Percentiles rank a stretch among this genome's conserved stretches.
phyloP scores from a whole-genome alignment of 2,797 vertebrate genomes.

The Danio albolineatus region DNA sequence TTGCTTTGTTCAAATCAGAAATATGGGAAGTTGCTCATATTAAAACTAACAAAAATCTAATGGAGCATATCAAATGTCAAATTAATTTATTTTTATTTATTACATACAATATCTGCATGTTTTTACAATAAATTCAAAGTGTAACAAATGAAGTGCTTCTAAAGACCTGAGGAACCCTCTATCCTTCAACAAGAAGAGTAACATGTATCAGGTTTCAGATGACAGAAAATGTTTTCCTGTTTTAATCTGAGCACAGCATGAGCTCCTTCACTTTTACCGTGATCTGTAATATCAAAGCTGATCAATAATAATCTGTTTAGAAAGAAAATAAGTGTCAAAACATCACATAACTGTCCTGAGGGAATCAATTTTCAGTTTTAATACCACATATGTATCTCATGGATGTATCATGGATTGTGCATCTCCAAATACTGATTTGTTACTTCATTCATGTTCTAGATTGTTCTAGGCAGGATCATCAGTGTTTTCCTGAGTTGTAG shows the following conservation, averaged over 20 bases:
- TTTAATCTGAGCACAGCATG: not conserved
- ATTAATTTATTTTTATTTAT: no score
- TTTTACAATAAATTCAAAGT: not conserved
- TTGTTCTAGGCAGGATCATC: not conserved
- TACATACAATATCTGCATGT: no score
- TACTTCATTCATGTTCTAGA: not conserved
- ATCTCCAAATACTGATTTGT: not conserved
- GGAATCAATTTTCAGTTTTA: not conserved
- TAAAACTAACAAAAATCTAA: no score
- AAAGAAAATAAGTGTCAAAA: not conserved
- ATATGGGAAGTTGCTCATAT: no score
- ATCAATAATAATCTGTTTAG: not conserved
- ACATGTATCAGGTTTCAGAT: not conserved
- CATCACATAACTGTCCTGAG: not conserved
- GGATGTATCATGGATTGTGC: no score
- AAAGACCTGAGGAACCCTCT: not conserved
- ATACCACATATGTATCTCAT: no score
- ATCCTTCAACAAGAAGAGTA: not conserved
- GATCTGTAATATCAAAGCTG: not conserved
- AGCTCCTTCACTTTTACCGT: not conserved
- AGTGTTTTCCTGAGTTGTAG: no score
- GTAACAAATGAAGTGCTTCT: no score
- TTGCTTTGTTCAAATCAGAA: no score
- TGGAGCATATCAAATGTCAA: no score
- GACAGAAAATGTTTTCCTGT: not conserved